Conservation (phyloP, 2,888 invertebrate species). For the Rutpela maculata region DNA sequence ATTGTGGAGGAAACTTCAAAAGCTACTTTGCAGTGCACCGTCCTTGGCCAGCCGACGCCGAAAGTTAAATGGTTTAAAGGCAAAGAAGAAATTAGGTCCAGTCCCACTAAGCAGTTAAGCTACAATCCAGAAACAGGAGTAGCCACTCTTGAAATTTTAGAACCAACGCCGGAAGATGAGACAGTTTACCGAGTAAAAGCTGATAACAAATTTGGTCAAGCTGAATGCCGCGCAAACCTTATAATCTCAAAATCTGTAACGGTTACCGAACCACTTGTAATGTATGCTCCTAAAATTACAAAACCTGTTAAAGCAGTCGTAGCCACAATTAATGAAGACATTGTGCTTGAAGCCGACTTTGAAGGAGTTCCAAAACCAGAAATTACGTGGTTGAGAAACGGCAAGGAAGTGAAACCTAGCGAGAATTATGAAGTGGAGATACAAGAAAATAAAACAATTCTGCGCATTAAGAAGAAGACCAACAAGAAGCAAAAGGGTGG, state of each 20-base stretch:
- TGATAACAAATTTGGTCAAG: constrained; percentile 83
- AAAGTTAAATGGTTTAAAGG: constrained; percentile 83
- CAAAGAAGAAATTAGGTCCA: constrained; percentile 79
- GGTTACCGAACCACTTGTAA: constrained; percentile 75
- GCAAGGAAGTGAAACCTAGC: constrained; percentile 82
- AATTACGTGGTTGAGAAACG: constrained; percentile 91
- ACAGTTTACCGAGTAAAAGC: constrained; percentile 83
- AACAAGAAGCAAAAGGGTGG: constrained; percentile 86
- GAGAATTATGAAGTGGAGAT: constrained; percentile 79
- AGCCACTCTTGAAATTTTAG: constrained; percentile 79
- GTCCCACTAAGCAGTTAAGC: constrained; percentile 76
- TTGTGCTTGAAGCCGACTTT: constrained; percentile 83
- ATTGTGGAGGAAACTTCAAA: constrained; percentile 79
- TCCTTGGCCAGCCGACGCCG: constrained; percentile 83
- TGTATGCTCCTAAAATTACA: constrained; percentile 84
- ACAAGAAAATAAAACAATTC: constrained; percentile 79
- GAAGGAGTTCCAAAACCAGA: constrained; percentile 83
- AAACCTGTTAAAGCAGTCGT: constrained; percentile 86
- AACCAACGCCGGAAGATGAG: constrained; percentile 81
- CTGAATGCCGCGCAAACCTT: constrained; percentile 84
- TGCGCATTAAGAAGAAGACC: constrained; percentile 78
- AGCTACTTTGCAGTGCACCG: constrained; percentile 81
- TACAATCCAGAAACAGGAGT: constrained; percentile 80
- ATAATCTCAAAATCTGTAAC: constrained; percentile 76
- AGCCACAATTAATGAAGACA: constrained; percentile 81